A percentile compares a stretch with the other conserved stretches of the same genome.
These are phyloP conservation scores for Cygnus olor DNA, from an alignment of 2,797 vertebrate species.

Conservation along the genomic window DNA sequence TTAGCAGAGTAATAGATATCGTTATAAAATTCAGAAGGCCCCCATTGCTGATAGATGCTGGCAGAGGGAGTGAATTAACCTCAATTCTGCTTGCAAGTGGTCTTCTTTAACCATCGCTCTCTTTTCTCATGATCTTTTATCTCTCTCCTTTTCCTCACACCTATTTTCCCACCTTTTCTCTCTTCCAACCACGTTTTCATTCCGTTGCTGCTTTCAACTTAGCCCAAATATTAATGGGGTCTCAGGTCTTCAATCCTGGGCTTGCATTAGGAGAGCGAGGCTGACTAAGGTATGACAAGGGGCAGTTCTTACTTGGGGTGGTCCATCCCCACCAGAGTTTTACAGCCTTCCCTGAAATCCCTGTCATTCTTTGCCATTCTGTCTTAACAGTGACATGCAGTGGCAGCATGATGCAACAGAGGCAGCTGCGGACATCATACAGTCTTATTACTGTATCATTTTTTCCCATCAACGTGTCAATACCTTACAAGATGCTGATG, in stretches of 20 bases:
- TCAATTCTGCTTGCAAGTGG: not conserved
- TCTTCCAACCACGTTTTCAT: not conserved
- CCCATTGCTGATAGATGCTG: not conserved
- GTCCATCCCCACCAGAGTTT: not conserved
- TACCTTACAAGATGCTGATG: not conserved
- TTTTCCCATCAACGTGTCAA: not conserved
- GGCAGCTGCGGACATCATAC: not conserved
- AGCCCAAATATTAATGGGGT: not conserved
- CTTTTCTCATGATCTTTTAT: not conserved
- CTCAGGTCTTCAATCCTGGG: not conserved
- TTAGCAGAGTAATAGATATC: not conserved
- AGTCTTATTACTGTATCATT: not conserved
- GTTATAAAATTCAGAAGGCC: not conserved
- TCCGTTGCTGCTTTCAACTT: not conserved
- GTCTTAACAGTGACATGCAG: slow-evolving; percentile 30
- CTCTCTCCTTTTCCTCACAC: not conserved
- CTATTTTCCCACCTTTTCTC: not conserved
- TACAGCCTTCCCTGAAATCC: not conserved
- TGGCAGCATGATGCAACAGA: slow-evolving; percentile 26
- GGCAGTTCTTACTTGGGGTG: not conserved
- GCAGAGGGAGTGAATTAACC: not conserved
- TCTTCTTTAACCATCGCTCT: not conserved
- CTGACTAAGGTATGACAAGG: not conserved
- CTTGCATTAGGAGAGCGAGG: not conserved
- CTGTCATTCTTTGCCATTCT: not conserved